phyloP scores from a whole-genome alignment of 2,888 invertebrate genomes.

The Danaus chrysippus region DNA sequence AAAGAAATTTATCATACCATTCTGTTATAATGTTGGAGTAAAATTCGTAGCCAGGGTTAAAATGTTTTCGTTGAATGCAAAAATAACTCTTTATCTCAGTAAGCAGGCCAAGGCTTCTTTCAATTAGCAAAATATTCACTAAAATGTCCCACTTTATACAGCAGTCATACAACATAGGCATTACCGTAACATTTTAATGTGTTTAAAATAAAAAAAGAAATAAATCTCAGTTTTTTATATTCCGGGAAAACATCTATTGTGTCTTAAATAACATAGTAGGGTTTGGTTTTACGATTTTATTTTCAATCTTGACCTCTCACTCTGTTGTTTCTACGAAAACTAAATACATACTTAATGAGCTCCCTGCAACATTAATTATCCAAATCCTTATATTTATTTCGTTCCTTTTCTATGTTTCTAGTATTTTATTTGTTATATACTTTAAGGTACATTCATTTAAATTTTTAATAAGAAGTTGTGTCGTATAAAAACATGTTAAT shows the following conservation, averaged over 20 bases:
- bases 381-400: background rate
- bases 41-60: no score
- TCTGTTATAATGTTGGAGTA: no score
- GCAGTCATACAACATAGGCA: background rate
- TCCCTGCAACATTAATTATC: background rate
- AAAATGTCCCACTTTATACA: background rate
- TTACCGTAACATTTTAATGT: background rate
- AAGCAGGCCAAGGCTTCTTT: slow-evolving; percentile 18
- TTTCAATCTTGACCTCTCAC: slow-evolving; percentile 1
- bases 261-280: background rate
- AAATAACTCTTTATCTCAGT: slow-evolving; percentile 23
- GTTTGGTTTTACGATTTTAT: background rate
- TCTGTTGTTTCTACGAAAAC: background rate
- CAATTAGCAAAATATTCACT: slow-evolving; percentile 6
- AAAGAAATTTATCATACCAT: no score
- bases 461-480: background rate
- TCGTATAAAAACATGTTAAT: background rate
- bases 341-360: background rate
- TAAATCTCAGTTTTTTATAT: background rate
- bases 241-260: background rate
- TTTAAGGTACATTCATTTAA: background rate
- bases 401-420: background rate
- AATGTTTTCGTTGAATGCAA: slow-evolving; percentile 15
- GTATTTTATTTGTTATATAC: background rate
- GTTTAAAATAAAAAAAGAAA: background rate